Conservation (phyloP, 2,888 invertebrate genomes). For the Mesorhabditis spiculigera region DNA sequence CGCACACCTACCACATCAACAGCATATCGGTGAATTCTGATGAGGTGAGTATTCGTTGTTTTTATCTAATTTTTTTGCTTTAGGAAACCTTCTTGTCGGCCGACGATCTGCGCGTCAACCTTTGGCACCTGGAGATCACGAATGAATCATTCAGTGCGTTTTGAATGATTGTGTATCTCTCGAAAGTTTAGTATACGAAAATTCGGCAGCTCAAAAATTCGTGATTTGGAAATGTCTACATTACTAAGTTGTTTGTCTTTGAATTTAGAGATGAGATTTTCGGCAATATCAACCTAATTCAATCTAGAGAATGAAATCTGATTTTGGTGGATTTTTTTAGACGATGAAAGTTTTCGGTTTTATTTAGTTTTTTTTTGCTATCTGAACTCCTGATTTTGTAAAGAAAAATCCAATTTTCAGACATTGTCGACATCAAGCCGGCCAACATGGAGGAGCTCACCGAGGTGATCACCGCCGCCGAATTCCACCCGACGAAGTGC, state of each 20-base stretch:
- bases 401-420: constrained; percentile 59
- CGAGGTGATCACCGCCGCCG: constrained; percentile 96
- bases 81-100: constrained; percentile 94
- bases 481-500: constrained; percentile 98
- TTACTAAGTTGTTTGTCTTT: constrained; percentile 14
- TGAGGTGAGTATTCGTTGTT: constrained; percentile 64
- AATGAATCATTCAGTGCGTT: constrained; percentile 89
- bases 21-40: constrained; percentile 99
- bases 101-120: constrained; percentile 95
- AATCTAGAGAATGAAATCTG: no score
- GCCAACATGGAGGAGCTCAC: constrained; percentile 99
- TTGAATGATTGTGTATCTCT: background rate
- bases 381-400: no score
- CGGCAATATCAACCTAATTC: no score
- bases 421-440: constrained; percentile 99
- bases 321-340: no score
- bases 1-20: constrained; percentile 99
- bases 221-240: background rate
- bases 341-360: constrained; percentile 4
- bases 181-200: background rate
- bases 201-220: no score
- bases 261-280: constrained; percentile 10
- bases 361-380: background rate
- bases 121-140: constrained; percentile 98
- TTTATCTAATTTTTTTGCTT: constrained; percentile 12